A percentile compares a stretch with the other conserved stretches of the same genome.
Conservation (phyloP, 2,888 invertebrate species). For the Anthrax anthrax region DNA sequence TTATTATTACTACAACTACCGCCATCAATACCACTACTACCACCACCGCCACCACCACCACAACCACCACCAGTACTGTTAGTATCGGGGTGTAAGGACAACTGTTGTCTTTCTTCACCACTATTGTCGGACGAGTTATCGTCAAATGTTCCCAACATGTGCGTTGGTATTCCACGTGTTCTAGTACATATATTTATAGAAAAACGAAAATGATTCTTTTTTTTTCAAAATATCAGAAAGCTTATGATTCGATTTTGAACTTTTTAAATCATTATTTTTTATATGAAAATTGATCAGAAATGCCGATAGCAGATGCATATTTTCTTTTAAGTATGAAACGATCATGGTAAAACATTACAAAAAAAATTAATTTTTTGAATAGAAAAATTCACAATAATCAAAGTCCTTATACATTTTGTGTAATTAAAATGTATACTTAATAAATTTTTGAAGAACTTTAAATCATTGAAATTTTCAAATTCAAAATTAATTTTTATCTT, state of each 20-base stretch:
- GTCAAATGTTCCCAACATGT: conserved; percentile 30
- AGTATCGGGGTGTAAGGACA: background rate
- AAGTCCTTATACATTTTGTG: too few relatives aligned
- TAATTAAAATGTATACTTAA: too few relatives aligned
- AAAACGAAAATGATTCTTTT: background rate
- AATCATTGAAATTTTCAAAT: too few relatives aligned
- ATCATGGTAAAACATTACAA: too few relatives aligned
- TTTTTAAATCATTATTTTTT: background rate
- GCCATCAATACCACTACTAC: background rate
- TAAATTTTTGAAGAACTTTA: too few relatives aligned
- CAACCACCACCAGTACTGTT: background rate
- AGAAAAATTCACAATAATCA: too few relatives aligned
- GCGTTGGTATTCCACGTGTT: conserved; percentile 37
- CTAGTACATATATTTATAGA: conserved; percentile 10
- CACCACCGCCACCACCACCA: background rate
- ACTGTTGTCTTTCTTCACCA: conserved; percentile 17
- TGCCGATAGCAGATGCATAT: background rate
- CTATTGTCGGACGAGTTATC: conserved; percentile 25
- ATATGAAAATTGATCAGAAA: background rate
- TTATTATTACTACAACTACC: background rate
- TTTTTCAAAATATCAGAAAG: too few relatives aligned
- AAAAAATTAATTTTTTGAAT: too few relatives aligned
- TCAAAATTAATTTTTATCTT: too few relatives aligned
- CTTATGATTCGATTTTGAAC: background rate
- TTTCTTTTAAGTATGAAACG: too few relatives aligned